Evolutionary conservation across 1,140 invertebrate genomes (phyloP), one percentile per base, ranked within the genome.

Genomic region (Temnothorax longispinosus): DNA sequence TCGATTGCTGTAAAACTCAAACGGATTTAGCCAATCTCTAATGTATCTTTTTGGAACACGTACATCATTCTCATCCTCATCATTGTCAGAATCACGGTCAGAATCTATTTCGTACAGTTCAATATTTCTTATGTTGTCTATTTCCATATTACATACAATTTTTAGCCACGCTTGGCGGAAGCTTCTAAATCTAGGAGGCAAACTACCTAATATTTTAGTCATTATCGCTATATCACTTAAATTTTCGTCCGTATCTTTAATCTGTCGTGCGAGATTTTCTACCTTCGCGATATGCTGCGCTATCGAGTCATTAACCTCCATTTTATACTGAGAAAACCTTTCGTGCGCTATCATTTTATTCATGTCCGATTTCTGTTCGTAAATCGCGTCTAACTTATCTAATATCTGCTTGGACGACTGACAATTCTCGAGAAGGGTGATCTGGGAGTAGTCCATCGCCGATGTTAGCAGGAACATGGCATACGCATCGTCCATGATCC

Each of bases 271-370:
- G 1, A 67, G 62, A 27, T 27, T 27, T 27, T 27, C 27, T 27
- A 27, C 27, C 27, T 27, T 27, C 27, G 27, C 27, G 27, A 64
- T 64, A 38, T 64, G 62, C 18, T 64, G 62, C 6, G 62, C 62
- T 35, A 64, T 38, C 2, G 62, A 38, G n/a, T 64, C 35, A n/a
- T 38, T 67, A 11, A 18, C 0, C 44, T n/a, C n/a, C 38, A 67
- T 67, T 67, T n/a, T 44, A 67, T 69, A 47, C 5, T 69, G 65
- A 44, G 3, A 32, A 7, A 69, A 69, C 3, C 4, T 41, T 7
- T 47, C 41, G 5, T 69, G 65, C 11, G n/a, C 41, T 69, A 69
- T 5, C 41, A 69, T 69, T 69, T 69, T 69, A 47, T 69, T 69
- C 11, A 47, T 21, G 0, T 69, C 11, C 0, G 38, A 47, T 4